Conservation (phyloP, 2,888 invertebrate species). For the Bruchidius siliquastri region DNA sequence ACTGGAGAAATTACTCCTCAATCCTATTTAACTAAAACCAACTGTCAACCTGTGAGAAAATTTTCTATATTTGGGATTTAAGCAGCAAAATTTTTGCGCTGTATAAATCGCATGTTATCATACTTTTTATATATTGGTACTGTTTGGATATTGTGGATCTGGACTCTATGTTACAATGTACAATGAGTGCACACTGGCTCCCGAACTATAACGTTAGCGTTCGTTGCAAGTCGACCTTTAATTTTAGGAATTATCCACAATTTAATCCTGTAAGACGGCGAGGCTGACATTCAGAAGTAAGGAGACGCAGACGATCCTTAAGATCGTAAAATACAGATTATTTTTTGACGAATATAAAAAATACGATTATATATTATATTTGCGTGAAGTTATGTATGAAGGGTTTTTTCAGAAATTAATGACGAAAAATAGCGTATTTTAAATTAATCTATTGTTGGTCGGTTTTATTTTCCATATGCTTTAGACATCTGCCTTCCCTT, state of each 20-base stretch:
- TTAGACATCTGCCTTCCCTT: too few species aligned
- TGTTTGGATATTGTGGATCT: too few species aligned
- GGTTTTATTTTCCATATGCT: too few species aligned
- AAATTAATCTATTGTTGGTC: too few species aligned
- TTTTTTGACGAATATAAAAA: constrained; percentile 44
- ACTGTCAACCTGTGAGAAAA: too few species aligned
- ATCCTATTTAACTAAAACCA: too few species aligned
- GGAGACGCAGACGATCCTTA: constrained; percentile 34
- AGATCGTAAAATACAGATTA: constrained; percentile 41
- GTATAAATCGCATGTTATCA: too few species aligned
- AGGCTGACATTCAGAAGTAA: constrained; percentile 45
- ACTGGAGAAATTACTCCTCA: too few species aligned
- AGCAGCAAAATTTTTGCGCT: background rate
- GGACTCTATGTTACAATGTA: too few species aligned
- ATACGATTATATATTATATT: background rate
- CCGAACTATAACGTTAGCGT: background rate
- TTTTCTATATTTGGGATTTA: too few species aligned
- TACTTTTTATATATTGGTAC: too few species aligned
- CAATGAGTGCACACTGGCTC: background rate
- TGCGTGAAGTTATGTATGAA: background rate
- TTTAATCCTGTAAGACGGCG: constrained; percentile 46
- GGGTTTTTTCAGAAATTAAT: background rate
- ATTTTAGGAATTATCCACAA: constrained; percentile 48
- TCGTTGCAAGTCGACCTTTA: constrained; percentile 18
- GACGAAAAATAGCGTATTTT: too few species aligned